Conservation (phyloP, 2,888 invertebrate species). For the Drosophila mercatorum region DNA sequence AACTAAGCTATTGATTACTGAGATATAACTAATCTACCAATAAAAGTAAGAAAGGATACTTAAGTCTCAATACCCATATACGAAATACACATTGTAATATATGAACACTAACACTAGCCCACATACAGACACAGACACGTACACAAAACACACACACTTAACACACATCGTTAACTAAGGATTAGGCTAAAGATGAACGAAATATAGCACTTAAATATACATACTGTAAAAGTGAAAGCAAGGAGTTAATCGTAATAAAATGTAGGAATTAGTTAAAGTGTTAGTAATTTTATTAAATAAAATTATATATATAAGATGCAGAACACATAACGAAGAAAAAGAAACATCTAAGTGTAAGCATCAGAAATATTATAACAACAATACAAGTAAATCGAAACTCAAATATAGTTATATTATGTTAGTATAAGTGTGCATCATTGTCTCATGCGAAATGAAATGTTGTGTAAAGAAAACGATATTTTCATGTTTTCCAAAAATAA, state of each 20-base stretch:
- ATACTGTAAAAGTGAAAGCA: constrained; percentile 58
- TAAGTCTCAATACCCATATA: constrained; percentile 56
- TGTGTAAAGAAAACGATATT: constrained; percentile 54
- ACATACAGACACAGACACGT: background rate
- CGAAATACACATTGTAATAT: constrained; percentile 72
- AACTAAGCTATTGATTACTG: constrained; percentile 79
- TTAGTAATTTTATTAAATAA: constrained; percentile 84
- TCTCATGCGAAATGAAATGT: constrained; percentile 40
- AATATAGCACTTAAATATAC: constrained; percentile 65
- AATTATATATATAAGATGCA: constrained; percentile 63
- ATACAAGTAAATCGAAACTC: constrained; percentile 36
- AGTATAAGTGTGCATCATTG: constrained; percentile 50
- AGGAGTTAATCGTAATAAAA: constrained; percentile 58
- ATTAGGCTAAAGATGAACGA: constrained; percentile 63
- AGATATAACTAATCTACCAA: constrained; percentile 68
- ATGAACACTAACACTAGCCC: constrained; percentile 13
- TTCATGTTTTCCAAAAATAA: constrained; percentile 55
- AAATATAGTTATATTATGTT: constrained; percentile 43
- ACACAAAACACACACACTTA: background rate
- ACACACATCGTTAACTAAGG: constrained; percentile 65
- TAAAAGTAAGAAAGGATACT: constrained; percentile 53
- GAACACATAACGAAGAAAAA: constrained; percentile 46
- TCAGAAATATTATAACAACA: constrained; percentile 34
- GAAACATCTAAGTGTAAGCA: constrained; percentile 39
- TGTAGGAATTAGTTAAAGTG: constrained; percentile 78